phyloP scores from a whole-genome alignment of 2,797 vertebrate genomes.

The Apogon talboti region DNA sequence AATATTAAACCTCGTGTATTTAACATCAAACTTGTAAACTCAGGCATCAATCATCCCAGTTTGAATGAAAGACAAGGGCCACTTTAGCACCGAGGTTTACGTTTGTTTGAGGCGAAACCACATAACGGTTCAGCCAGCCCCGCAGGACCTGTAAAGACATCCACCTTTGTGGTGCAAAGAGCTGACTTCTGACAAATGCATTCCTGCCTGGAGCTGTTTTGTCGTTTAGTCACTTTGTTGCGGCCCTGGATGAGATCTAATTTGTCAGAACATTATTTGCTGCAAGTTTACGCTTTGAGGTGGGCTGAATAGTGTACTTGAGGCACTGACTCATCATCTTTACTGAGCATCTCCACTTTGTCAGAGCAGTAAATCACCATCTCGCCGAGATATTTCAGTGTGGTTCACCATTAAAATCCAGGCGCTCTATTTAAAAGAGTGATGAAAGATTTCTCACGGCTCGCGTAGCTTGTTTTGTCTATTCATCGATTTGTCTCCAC shows the following conservation, averaged over 20 bases:
- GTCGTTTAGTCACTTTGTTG: constrained; percentile 39
- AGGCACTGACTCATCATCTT: constrained; percentile 47
- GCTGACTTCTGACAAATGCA: constrained; percentile 38
- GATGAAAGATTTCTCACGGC: constrained; percentile 26
- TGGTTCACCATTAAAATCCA: background rate
- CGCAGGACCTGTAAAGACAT: background rate
- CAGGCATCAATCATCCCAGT: background rate
- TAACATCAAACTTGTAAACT: background rate
- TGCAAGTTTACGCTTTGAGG: constrained; percentile 34
- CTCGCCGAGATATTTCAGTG: constrained; percentile 22
- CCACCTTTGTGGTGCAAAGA: background rate
- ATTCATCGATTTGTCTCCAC: constrained; percentile 22
- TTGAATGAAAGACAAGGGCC: background rate
- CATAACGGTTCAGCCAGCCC: background rate
- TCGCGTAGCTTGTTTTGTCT: constrained; percentile 25
- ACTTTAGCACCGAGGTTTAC: background rate
- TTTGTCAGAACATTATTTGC: constrained; percentile 41
- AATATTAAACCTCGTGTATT: background rate
- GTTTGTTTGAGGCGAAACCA: background rate
- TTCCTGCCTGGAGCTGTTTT: constrained; percentile 29
- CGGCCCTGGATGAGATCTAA: constrained; percentile 27
- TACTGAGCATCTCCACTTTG: constrained; percentile 24
- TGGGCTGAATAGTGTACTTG: constrained; percentile 35
- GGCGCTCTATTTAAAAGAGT: constrained; percentile 12
- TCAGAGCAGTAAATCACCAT: constrained; percentile 36